Base-by-base conservation (phyloP, 2,797 vertebrate species). In the Botia kubotai region DNA sequence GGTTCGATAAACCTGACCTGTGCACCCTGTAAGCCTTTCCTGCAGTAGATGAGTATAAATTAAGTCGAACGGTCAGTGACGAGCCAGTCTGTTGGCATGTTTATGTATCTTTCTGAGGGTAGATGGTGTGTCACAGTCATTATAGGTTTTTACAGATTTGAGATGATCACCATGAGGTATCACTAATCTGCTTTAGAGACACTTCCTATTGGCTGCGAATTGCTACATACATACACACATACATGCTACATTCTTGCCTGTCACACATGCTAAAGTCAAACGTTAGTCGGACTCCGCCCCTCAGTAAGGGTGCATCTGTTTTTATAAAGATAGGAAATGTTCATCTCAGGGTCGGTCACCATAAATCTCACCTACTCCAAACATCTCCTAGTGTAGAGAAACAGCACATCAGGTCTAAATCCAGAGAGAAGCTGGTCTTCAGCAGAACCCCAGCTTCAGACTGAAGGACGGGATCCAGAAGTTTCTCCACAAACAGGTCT, bases 291-390 rank as follows among this genome's bases (percentile, higher is more conserved):
- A 10, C 21, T 69, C 11, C n/a, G 12, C 8, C 39, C 19, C n/a
- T 43, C 66, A 48, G 29, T 48, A 52, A 26, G 23, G 23, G 23
- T 26, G 23, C 11, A 21, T 57, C 33, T 29, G 52, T 58, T 63
- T 68, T 71, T 36, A 71, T 60, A 60, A 33, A 53, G 8, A 65
- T 14, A 75, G 36, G 82, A 53, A 43, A 62, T 23, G n/a, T 50
- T 58, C 72, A 62, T 75, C 58, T 33, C 66, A 68, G 81, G 82
- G 79, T 55, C 73, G 39, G 36, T 46, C 66, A 4, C 72, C 29
- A 72, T 82, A 82, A 84, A 82, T 82, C 65, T 77, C 23, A 52
- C 43, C 50, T 57, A 71, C 77, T 12, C 50, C 53, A 79, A 68
- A 81, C 52, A 68, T n/a, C 46, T 8, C 81, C 57, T 17, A 2